Evolutionary conservation across 2,797 vertebrate species (phyloP).

Genomic region (Neoniphon sammara): DNA sequence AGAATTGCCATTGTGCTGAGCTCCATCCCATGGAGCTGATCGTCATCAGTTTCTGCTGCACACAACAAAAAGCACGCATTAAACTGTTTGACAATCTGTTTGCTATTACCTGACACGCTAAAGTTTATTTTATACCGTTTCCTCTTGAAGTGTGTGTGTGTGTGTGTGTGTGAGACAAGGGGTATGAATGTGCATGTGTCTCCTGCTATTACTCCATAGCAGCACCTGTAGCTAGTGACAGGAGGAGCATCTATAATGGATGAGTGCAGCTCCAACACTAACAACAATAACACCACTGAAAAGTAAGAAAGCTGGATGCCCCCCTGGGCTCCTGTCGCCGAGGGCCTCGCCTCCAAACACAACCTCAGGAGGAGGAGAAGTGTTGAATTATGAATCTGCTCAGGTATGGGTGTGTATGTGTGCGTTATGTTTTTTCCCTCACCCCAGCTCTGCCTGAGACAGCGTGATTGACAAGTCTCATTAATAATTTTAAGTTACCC

Average conservation of each 20-base stretch:
- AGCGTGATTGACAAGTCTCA: neutral
- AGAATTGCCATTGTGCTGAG: slow-evolving; percentile 27
- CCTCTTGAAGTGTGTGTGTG: neutral
- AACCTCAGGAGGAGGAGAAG: neutral
- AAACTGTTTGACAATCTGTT: slow-evolving; percentile 7
- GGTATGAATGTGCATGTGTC: neutral
- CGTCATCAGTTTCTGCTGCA: slow-evolving; percentile 24
- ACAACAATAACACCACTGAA: slow-evolving; percentile 31
- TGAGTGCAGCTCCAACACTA: slow-evolving; percentile 35
- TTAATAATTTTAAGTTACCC: no score
- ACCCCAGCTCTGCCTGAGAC: neutral
- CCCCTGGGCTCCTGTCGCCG: slow-evolving; percentile 25
- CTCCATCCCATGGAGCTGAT: neutral
- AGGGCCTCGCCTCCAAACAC: slow-evolving; percentile 23
- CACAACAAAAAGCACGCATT: slow-evolving; percentile 30
- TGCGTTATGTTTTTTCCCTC: neutral
- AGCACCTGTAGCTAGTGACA: slow-evolving; percentile 39
- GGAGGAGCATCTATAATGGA: slow-evolving; percentile 45
- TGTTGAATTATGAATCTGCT: neutral
- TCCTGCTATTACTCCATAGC: slow-evolving; percentile 9
- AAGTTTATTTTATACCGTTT: slow-evolving; percentile 15
- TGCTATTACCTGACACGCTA: slow-evolving; percentile 10
- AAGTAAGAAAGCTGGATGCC: slow-evolving; percentile 5
- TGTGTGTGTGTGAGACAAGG: neutral
- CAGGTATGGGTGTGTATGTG: neutral